Evolutionary conservation across 2,888 invertebrate genomes (phyloP), one percentile per base, ranked within the genome.

Genomic region (Drosophila monieri): DNA sequence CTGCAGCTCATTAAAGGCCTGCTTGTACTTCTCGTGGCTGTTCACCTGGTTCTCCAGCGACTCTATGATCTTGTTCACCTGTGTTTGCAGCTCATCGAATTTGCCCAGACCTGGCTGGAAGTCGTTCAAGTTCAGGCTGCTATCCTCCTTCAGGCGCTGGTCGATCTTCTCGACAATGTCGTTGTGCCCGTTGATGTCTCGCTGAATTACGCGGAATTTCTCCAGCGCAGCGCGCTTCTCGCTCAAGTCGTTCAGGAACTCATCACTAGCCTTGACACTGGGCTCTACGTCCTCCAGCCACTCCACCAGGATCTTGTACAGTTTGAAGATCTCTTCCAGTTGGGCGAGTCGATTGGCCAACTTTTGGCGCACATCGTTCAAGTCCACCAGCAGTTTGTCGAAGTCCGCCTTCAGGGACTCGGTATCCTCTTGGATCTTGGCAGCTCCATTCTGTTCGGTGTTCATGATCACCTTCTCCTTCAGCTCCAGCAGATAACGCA

Each of bases 381-480:
- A 94, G 86, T 97, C 97, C 25, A 93, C 93, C 51, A 97, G 93
- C 3, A 98, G 92, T 88, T 96, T 97, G 75, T 98, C 98, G 90
- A 98, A 97, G 90, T 98, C 98, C 81, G 95, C 94, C 88, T 97
- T 97, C 23, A 98, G 92, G 74, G 94, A 95, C 89, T 97, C 97
- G 0, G 97, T 97, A 84, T 97, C 97, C 89, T 98, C 97, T 88
- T 97, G 95, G 64, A 98, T 97, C 90, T 96, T 96, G 0, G 95
- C 94, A 0, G 96, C 97, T 0, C 98, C 98, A 54, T 94, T 94
- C 76, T 96, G 95, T 91, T 97, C 97, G 0, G 98, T 98, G 88
- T 97, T 98, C 93, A 98, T 95, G 8, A 97, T 96, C 0, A 98
- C 97, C 88, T 96, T 96, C 90, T 98, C 98, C 88, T 98, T 98